Percentiles rank a stretch among this genome's conserved stretches.
These are phyloP conservation scores for Kryptolebias marmoratus DNA, from an alignment of 2,113 vertebrate genomes.

Conservation along the genomic window DNA sequence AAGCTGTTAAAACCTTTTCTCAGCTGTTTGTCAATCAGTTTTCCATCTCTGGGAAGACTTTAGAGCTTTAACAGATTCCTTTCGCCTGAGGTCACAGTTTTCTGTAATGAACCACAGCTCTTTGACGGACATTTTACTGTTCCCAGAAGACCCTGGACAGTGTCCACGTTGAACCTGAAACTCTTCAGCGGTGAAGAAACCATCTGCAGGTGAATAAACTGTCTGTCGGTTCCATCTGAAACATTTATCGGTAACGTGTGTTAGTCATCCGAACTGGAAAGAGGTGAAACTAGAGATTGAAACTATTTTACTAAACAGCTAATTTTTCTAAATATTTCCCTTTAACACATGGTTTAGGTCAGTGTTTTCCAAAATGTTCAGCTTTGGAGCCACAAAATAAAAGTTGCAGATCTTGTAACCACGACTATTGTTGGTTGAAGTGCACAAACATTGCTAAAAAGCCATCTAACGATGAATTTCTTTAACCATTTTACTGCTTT, in stretches of 20 bases:
- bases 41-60: slow-evolving; percentile 15
- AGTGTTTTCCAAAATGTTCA: not conserved
- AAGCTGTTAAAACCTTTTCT: slow-evolving; percentile 35
- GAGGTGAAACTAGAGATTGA: not conserved
- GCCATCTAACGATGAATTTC: too few relatives aligned
- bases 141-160: slow-evolving; percentile 21
- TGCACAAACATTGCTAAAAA: too few relatives aligned
- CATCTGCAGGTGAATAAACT: slow-evolving; percentile 21
- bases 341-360: not conserved
- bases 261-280: not conserved
- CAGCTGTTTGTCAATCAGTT: slow-evolving; percentile 42
- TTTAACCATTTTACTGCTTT: too few relatives aligned
- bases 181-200: slow-evolving; percentile 31
- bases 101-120: slow-evolving; percentile 28
- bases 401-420: too few relatives aligned
- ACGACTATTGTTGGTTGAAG: too few relatives aligned
- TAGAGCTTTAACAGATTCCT: slow-evolving; percentile 26
- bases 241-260: slow-evolving; percentile 19
- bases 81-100: slow-evolving; percentile 16
- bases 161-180: slow-evolving; percentile 32
- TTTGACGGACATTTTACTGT: slow-evolving; percentile 8
- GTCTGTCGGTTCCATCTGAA: slow-evolving; percentile 1
- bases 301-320: too few relatives aligned
- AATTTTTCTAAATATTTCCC: not conserved
- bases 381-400: too few relatives aligned